phyloP scores from a whole-genome alignment of 2,113 vertebrate genomes.

The Festucalex cinctus region DNA sequence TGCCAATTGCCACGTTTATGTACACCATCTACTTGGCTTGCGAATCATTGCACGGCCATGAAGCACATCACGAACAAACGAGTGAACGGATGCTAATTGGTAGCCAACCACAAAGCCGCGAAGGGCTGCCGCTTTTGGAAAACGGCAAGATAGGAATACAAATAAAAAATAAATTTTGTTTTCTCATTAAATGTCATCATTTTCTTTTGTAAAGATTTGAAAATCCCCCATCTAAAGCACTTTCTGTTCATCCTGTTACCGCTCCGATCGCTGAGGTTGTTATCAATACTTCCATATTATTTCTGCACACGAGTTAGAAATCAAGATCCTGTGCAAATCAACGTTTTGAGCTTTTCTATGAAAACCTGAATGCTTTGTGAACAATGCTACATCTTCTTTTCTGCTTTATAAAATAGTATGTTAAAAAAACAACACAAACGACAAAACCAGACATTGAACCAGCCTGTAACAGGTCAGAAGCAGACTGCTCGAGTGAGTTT shows the following conservation, averaged over 20 bases:
- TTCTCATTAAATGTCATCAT: slow-evolving; percentile 47
- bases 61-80: slow-evolving; percentile 16
- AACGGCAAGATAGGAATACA: slow-evolving; percentile 70
- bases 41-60: not conserved
- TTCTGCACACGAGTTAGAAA: slow-evolving; percentile 61
- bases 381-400: slow-evolving; percentile 89
- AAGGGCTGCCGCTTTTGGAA: slow-evolving; percentile 69
- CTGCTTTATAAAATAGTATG: slow-evolving; percentile 71
- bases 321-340: slow-evolving; percentile 77
- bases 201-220: slow-evolving; percentile 71
- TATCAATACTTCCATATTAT: slow-evolving; percentile 66
- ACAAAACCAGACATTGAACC: slow-evolving; percentile 54
- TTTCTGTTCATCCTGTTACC: slow-evolving; percentile 66
- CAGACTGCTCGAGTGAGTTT: slow-evolving; percentile 57
- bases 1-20: slow-evolving; percentile 60
- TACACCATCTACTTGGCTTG: slow-evolving; percentile 51
- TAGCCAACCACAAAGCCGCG: slow-evolving; percentile 60
- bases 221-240: slow-evolving; percentile 67
- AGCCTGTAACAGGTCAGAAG: slow-evolving; percentile 59
- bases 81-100: slow-evolving; percentile 49
- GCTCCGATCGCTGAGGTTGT: slow-evolving; percentile 68
- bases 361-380: slow-evolving; percentile 85
- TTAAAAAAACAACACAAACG: slow-evolving; percentile 64
- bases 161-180: slow-evolving; percentile 70
- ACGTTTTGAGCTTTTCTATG: slow-evolving; percentile 66